These are phyloP conservation scores for Trachelus tabidus DNA, from an alignment of 2,888 invertebrate species.

Conservation along the genomic window DNA sequence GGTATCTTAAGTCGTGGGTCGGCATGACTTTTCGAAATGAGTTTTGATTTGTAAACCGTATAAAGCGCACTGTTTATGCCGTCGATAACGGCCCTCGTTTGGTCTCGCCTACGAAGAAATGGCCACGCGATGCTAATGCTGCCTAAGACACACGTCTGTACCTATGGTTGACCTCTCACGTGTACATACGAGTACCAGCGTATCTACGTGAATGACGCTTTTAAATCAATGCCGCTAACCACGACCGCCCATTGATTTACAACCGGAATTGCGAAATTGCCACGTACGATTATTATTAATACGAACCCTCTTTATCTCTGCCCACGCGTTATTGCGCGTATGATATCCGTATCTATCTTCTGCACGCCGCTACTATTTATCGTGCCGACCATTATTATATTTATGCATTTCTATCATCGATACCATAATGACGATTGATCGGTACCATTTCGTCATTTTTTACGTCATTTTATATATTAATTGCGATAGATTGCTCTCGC, in stretches of 20 bases:
- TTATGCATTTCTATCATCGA: not conserved
- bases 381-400: not conserved
- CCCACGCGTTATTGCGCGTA: not conserved
- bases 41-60: slow-evolving; percentile 22
- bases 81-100: not conserved
- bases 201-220: not conserved
- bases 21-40: slow-evolving; percentile 41
- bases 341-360: not conserved
- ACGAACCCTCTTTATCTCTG: not conserved
- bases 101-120: not conserved
- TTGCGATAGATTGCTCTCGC: not conserved
- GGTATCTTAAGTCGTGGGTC: not conserved
- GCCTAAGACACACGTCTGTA: not conserved
- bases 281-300: slow-evolving; percentile 3
- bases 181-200: not conserved
- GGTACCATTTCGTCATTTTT: not conserved
- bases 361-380: not conserved
- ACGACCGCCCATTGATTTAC: slow-evolving; percentile 2
- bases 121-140: not conserved
- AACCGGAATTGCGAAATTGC: slow-evolving; percentile 4
- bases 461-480: not conserved
- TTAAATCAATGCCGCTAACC: not conserved
- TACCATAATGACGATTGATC: not conserved
- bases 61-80: slow-evolving; percentile 3
- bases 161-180: not conserved